These are phyloP conservation scores for Eristalis tenax DNA, from an alignment of 2,888 invertebrate genomes.

Conservation along the genomic window DNA sequence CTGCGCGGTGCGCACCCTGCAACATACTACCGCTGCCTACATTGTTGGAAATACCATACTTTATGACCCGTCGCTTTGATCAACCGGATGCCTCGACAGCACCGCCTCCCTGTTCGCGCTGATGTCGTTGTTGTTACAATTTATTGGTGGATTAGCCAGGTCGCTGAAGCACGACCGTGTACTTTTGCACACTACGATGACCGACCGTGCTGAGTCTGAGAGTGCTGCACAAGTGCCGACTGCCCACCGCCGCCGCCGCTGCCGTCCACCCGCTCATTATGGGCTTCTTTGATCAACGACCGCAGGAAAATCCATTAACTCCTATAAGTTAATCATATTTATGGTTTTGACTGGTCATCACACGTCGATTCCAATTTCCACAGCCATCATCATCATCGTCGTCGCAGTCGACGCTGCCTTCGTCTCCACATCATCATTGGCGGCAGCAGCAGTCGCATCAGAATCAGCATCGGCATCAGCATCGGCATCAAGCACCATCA, in stretches of 20 bases:
- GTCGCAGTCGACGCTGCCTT: neutral
- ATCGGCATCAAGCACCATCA: conserved; percentile 22
- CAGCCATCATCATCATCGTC: conserved; percentile 64
- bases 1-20: no score
- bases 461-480: no score
- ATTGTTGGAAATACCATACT: conserved; percentile 61
- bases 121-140: conserved; percentile 68
- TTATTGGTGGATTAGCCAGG: conserved; percentile 70
- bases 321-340: conserved; percentile 72
- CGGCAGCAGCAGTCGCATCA: neutral
- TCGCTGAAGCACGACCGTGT: conserved; percentile 34
- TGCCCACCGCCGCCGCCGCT: neutral
- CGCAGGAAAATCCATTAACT: conserved; percentile 70
- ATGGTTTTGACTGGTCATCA: conserved; percentile 72
- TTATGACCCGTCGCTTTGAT: conserved; percentile 51
- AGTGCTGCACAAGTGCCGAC: neutral
- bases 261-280: conserved; percentile 56
- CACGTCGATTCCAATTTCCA: conserved; percentile 70
- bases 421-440: conserved; percentile 27
- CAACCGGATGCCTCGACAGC: conserved; percentile 35
- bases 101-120: neutral
- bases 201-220: neutral
- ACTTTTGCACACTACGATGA: conserved; percentile 32
- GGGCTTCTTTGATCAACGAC: conserved; percentile 64
- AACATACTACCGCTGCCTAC: conserved; percentile 26